These are phyloP conservation scores for Deilephila porcellus DNA, from an alignment of 2,888 invertebrate species.

Conservation along the genomic window DNA sequence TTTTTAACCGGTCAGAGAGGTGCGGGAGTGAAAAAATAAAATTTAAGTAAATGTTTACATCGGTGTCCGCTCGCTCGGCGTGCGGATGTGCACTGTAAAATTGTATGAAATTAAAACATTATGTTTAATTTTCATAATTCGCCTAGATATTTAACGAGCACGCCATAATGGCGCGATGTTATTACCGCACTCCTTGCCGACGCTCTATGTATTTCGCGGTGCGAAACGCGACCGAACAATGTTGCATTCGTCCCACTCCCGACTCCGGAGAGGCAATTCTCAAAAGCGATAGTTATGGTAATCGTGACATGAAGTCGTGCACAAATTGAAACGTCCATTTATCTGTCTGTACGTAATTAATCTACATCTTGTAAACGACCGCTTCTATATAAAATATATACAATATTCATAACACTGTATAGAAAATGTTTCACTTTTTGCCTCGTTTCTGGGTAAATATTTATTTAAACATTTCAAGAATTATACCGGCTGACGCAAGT, in stretches of 20 bases:
- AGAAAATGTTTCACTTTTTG: slow-evolving; percentile 5
- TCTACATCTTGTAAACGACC: slow-evolving; percentile 1
- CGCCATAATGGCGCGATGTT: slow-evolving; percentile 22
- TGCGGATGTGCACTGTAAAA: slow-evolving; percentile 38
- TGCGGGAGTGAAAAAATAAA: slow-evolving; percentile 59
- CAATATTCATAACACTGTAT: not conserved
- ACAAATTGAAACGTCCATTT: slow-evolving; percentile 16
- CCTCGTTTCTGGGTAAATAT: not conserved
- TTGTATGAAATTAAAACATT: slow-evolving; percentile 31
- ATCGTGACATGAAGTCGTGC: slow-evolving; percentile 27
- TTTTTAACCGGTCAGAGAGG: slow-evolving; percentile 63
- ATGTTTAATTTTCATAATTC: slow-evolving; percentile 25
- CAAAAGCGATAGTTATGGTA: slow-evolving; percentile 23
- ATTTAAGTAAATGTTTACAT: slow-evolving; percentile 50
- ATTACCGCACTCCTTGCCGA: slow-evolving; percentile 27
- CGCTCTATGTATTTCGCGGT: slow-evolving; percentile 28
- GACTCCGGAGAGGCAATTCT: slow-evolving; percentile 24
- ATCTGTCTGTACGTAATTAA: not conserved
- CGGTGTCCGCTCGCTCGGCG: slow-evolving; percentile 26
- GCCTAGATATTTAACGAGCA: slow-evolving; percentile 30
- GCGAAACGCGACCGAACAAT: slow-evolving; percentile 32
- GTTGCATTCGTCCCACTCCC: slow-evolving; percentile 32
- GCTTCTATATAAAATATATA: not conserved
- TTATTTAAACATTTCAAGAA: slow-evolving; percentile 5
- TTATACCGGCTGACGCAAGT: slow-evolving; percentile 20